Base-by-base conservation (phyloP, 2,797 vertebrate genomes). In the Alauda arvensis region DNA sequence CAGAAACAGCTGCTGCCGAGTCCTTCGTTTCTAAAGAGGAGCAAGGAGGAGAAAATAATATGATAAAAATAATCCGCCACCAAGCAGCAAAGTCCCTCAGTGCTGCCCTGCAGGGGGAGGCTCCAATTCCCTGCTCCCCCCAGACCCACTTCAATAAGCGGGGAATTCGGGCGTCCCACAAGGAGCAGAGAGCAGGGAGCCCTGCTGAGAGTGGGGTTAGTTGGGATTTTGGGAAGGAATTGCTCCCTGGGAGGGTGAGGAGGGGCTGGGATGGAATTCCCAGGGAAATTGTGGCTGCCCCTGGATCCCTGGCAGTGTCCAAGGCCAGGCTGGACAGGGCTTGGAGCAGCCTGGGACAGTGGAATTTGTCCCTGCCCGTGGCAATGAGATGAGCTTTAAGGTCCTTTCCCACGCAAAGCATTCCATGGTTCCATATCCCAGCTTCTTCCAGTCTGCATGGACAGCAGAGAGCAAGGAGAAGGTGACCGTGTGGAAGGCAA, bases 1-100 rank as follows among this genome's bases (percentile, higher is more conserved):
- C 80, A 55, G 91, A 25, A 89, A 53, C 88, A 87, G 91, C 91
- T 94, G 88, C 83, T 56, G 78, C 20, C 5, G 57, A 67, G 71
- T 31, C 8, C 90, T 68, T 77, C 59, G 29, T 82, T 71, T 75
- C 65, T 63, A 62, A 80, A 87, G 84, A 84, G 75, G 66, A 90
- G 52, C 71, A 61, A 83, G 17, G 39, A 85, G 45, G 5, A 25
- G 12, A 57, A 52, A 76, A 61, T 40, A 19, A 65, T 19, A 18
- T 1, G 24, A 62, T 57, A 43, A 45, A 95, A 95, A 92, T 88
- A 85, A 57, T 57, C 40, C 0, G 0, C 9, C 16, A 1, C 6
- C 3, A 17, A 56, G 5, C 49, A 48, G 61, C 61, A 29, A n/a
- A 79, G 26, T 39, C 84, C 76, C 59, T 59, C 1, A 0, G 37